Percentiles rank a stretch among this genome's conserved stretches.
Conservation (phyloP, 1,140 invertebrate genomes). For the Drosophila mauritiana region DNA sequence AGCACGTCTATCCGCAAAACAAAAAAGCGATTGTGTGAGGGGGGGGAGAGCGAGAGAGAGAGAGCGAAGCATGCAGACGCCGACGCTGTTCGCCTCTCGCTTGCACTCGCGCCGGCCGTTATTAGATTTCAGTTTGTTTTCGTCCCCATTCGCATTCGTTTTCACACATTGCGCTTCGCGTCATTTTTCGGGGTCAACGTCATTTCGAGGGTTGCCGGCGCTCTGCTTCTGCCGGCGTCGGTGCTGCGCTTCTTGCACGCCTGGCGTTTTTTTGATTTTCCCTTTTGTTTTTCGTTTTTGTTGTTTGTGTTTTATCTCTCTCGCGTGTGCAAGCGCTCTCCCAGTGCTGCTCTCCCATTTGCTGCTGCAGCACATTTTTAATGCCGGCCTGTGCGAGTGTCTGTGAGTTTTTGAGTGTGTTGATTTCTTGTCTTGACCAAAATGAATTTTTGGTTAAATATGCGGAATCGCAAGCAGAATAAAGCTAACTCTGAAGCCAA, state of each 20-base stretch:
- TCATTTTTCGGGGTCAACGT: constrained; percentile 83
- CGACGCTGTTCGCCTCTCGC: constrained; percentile 51
- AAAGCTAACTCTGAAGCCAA: constrained; percentile 54
- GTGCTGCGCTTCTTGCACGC: constrained; percentile 54
- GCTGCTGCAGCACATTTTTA: constrained; percentile 69
- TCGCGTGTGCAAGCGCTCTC: constrained; percentile 13
- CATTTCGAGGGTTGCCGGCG: constrained; percentile 75
- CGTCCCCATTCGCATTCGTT: constrained; percentile 77
- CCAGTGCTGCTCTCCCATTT: constrained; percentile 8
- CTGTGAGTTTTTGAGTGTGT: constrained; percentile 18
- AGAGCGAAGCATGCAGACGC: constrained; percentile 35
- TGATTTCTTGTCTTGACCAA: constrained; percentile 72
- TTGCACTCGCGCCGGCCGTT: constrained; percentile 59
- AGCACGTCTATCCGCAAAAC: constrained; percentile 70
- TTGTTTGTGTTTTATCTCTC: constrained; percentile 41
- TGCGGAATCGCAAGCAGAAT: constrained; percentile 49
- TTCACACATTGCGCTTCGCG: constrained; percentile 81
- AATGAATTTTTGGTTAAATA: constrained; percentile 55
- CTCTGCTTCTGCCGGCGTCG: constrained; percentile 24
- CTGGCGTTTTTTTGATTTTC: constrained; percentile 40
- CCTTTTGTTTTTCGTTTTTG: constrained; percentile 29
- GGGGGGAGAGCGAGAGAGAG: neutral
- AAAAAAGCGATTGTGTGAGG: constrained; percentile 29
- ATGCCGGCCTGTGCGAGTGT: constrained; percentile 39
- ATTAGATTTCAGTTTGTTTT: constrained; percentile 81